These are phyloP conservation scores for Steinernema feltiae DNA, from an alignment of 1,140 invertebrate genomes.

Conservation along the genomic window DNA sequence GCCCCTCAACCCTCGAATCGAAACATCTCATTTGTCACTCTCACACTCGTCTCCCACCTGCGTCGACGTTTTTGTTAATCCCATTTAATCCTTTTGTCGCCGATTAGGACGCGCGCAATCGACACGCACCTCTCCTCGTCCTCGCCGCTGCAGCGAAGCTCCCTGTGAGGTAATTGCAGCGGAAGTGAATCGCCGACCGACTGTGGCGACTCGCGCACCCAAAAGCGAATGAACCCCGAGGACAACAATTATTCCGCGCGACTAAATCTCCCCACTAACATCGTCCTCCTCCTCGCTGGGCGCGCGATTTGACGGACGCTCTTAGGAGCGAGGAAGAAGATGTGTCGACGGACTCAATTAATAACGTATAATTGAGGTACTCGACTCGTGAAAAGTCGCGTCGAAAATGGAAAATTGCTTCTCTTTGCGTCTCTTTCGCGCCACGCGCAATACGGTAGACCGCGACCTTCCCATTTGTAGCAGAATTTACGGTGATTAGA, in stretches of 20 bases:
- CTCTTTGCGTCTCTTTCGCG: too few relatives aligned
- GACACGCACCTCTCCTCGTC: not conserved
- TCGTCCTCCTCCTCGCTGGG: not conserved
- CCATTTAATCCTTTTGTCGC: constrained; percentile 15
- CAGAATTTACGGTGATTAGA: too few relatives aligned
- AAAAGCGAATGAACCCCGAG: not conserved
- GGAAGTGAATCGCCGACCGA: not conserved
- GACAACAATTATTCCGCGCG: constrained; percentile 9
- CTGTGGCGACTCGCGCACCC: too few relatives aligned
- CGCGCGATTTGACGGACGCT: too few relatives aligned
- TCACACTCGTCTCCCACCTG: constrained; percentile 7
- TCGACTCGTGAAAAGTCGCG: constrained; percentile 5
- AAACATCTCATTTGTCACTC: constrained; percentile 8
- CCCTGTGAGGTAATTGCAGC: constrained; percentile 9
- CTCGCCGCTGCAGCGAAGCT: not conserved
- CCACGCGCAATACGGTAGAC: too few relatives aligned
- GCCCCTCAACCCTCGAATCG: not conserved
- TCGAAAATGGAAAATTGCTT: too few relatives aligned
- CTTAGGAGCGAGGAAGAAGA: constrained; percentile 2
- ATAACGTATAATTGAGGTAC: constrained; percentile 14
- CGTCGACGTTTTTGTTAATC: constrained; percentile 6
- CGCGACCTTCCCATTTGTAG: too few relatives aligned
- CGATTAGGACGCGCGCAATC: not conserved
- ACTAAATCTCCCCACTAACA: not conserved
- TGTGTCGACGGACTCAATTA: not conserved